These are phyloP conservation scores for Spilarctia lutea DNA, from an alignment of 2,888 invertebrate genomes.

Conservation along the genomic window DNA sequence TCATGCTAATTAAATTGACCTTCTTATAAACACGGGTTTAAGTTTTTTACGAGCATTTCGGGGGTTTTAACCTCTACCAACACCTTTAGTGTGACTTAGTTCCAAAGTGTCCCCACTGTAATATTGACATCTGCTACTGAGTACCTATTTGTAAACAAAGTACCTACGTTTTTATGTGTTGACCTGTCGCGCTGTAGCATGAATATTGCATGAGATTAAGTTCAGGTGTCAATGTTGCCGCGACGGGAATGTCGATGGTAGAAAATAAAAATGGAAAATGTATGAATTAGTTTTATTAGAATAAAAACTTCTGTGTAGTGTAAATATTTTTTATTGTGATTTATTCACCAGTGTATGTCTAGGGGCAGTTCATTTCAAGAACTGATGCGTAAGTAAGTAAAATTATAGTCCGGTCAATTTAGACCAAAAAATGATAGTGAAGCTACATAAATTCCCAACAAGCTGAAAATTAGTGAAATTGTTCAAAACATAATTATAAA, in stretches of 20 bases:
- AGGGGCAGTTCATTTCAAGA: too few relatives aligned
- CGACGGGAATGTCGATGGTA: background rate
- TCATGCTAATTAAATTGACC: background rate
- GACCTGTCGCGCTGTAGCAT: constrained; percentile 4
- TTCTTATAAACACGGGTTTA: background rate
- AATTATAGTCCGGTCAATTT: too few relatives aligned
- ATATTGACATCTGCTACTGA: constrained; percentile 11
- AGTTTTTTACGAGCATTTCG: background rate
- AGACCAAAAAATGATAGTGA: too few relatives aligned
- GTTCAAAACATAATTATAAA: too few relatives aligned
- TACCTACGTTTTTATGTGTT: constrained; percentile 8
- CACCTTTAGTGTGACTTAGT: background rate
- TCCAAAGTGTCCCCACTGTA: background rate
- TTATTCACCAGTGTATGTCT: too few relatives aligned
- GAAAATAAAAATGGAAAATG: background rate
- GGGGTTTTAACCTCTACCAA: background rate
- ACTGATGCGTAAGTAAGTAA: too few relatives aligned
- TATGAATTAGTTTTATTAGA: background rate
- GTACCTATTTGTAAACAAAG: constrained; percentile 19
- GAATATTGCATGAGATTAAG: constrained; percentile 12
- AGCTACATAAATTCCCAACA: too few relatives aligned
- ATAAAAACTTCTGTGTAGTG: background rate
- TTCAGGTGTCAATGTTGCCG: constrained; percentile 6
- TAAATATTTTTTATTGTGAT: background rate
- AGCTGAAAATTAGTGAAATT: too few relatives aligned